Conservation (phyloP, 2,113 vertebrate genomes). For the Odobenus rosmarus region DNA sequence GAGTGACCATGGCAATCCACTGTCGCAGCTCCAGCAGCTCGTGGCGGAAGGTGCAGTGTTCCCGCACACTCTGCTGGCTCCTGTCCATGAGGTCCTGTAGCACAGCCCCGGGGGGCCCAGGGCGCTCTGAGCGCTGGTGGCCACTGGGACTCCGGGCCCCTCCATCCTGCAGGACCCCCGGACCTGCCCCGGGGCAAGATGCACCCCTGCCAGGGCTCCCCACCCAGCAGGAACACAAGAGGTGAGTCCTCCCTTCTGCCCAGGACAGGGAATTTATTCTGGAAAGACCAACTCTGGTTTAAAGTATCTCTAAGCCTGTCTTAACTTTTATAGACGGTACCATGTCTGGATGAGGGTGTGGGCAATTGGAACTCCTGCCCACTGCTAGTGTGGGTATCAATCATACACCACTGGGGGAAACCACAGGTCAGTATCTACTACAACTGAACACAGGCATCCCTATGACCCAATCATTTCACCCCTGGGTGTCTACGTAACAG, state of each 20-base stretch:
- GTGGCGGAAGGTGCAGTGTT: slow-evolving; percentile 89
- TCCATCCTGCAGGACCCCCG: neutral
- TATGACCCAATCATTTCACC: neutral
- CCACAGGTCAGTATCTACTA: fast-evolving
- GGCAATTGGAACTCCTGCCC: fast-evolving
- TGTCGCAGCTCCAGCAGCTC: slow-evolving; percentile 88
- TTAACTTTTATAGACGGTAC: neutral
- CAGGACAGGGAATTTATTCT: fast-evolving
- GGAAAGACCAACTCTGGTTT: neutral
- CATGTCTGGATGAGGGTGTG: neutral
- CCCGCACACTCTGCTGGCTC: slow-evolving; percentile 83
- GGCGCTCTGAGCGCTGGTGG: fast-evolving
- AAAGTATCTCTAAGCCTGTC: neutral
- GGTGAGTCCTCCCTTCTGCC: neutral
- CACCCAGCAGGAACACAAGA: neutral
- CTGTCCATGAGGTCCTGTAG: slow-evolving; percentile 79
- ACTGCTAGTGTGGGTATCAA: fast-evolving
- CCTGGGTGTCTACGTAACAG: fast-evolving
- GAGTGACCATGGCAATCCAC: slow-evolving; percentile 88
- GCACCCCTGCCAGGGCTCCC: neutral
- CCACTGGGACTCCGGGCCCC: neutral
- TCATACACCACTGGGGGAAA: neutral
- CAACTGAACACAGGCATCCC: neutral
- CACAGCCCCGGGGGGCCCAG: neutral
- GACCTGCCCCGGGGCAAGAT: fast-evolving